Percentiles rank a stretch among this genome's conserved stretches.
These are phyloP conservation scores for Oncorhynchus tshawytscha DNA, from an alignment of 2,113 vertebrate genomes.

Conservation along the genomic window DNA sequence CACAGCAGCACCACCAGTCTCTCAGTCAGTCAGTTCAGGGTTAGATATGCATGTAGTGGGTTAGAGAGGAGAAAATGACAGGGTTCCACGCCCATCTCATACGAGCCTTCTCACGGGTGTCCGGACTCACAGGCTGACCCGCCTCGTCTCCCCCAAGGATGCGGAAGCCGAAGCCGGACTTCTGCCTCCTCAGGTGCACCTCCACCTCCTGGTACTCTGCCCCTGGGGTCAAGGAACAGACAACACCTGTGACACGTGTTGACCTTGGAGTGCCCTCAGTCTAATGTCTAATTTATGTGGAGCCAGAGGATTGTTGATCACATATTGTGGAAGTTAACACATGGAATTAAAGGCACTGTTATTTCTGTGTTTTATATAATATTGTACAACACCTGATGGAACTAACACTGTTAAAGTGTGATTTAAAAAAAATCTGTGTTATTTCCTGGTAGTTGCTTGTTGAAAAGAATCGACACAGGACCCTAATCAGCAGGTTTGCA, in stretches of 20 bases:
- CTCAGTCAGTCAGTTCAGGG: conserved; percentile 36
- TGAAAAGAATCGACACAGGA: too few species aligned
- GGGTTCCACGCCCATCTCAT: conserved; percentile 71
- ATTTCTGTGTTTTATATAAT: too few species aligned
- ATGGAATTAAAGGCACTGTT: too few species aligned
- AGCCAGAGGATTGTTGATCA: too few species aligned
- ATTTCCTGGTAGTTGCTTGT: too few species aligned
- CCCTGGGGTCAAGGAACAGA: conserved; percentile 61
- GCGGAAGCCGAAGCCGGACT: conserved; percentile 97
- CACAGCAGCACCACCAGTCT: too few species aligned
- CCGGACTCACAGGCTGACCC: conserved; percentile 94
- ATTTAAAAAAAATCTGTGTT: too few species aligned
- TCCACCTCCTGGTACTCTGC: conserved; percentile 92
- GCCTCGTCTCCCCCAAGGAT: conserved; percentile 97
- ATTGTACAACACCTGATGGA: too few species aligned
- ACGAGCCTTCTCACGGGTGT: conserved; percentile 78
- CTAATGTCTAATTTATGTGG: too few species aligned
- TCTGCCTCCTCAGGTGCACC: conserved; percentile 94
- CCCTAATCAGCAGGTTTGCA: too few species aligned
- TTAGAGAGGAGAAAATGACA: conserved; percentile 62
- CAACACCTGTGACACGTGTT: background rate
- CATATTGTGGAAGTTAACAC: too few species aligned
- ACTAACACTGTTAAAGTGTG: too few species aligned
- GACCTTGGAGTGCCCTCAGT: background rate
- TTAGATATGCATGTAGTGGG: conserved; percentile 46